These are phyloP conservation scores for Butastur rufipennis DNA, from an alignment of 2,113 vertebrate genomes.

Conservation along the genomic window DNA sequence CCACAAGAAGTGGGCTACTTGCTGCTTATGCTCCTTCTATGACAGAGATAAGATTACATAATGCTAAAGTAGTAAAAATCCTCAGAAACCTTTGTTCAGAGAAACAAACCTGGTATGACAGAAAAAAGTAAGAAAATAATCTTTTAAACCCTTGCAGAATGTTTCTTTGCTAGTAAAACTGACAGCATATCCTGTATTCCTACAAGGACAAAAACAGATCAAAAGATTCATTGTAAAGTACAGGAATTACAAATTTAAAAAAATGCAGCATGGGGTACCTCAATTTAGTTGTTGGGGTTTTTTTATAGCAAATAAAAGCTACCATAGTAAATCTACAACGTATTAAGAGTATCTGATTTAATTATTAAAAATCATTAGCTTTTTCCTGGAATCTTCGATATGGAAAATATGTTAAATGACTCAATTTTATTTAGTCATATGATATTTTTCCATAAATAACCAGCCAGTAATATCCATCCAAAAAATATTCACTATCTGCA, in stretches of 20 bases:
- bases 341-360: constrained; percentile 8
- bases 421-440: neutral
- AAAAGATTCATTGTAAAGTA: constrained; percentile 58
- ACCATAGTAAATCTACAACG: constrained; percentile 24
- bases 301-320: constrained; percentile 46
- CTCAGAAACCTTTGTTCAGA: constrained; percentile 51
- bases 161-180: constrained; percentile 55
- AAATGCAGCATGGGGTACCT: constrained; percentile 54
- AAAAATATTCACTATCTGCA: neutral
- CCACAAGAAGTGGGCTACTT: neutral
- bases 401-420: neutral
- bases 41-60: constrained; percentile 53
- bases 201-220: constrained; percentile 40
- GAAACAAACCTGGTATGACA: constrained; percentile 59
- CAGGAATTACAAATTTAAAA: constrained; percentile 66
- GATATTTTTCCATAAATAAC: neutral
- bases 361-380: constrained; percentile 49
- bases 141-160: constrained; percentile 40
- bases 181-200: constrained; percentile 22
- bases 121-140: constrained; percentile 61
- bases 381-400: constrained; percentile 48
- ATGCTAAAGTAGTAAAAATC: constrained; percentile 59
- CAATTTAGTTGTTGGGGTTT: neutral
- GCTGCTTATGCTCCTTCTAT: constrained; percentile 33
- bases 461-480: neutral